These are phyloP conservation scores for Drosophila peninsularis DNA, from an alignment of 2,888 invertebrate genomes.

Conservation along the genomic window DNA sequence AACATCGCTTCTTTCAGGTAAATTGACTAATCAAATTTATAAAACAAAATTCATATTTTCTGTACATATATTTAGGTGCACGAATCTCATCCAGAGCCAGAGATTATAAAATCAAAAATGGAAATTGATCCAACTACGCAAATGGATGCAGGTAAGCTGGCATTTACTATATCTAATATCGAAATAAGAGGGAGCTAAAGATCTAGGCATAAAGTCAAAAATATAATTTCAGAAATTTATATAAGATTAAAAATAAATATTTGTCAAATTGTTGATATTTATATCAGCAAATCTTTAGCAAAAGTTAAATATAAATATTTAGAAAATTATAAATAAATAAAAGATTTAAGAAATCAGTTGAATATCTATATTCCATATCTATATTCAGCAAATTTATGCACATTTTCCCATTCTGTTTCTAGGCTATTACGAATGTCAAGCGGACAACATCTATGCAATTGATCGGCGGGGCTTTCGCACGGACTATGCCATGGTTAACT, in stretches of 20 bases:
- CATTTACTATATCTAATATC: no score
- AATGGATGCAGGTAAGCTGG: slow-evolving; percentile 92
- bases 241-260: no score
- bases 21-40: no score
- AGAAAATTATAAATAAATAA: background rate
- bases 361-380: background rate
- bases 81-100: slow-evolving; percentile 92
- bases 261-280: no score
- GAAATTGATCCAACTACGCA: slow-evolving; percentile 98
- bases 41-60: no score
- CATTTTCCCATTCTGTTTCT: background rate
- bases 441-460: slow-evolving; percentile 96
- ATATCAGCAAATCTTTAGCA: no score
- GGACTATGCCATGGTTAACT: slow-evolving; percentile 87
- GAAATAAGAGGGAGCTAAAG: background rate
- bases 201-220: background rate
- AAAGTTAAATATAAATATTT: background rate
- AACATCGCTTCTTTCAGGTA: slow-evolving; percentile 94
- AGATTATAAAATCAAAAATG: slow-evolving; percentile 94
- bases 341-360: background rate
- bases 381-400: background rate
- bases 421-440: slow-evolving; percentile 94
- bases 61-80: slow-evolving; percentile 88
- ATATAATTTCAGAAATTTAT: no score
- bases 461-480: slow-evolving; percentile 96